These are phyloP conservation scores for Chaetura pelagica DNA, from an alignment of 2,113 vertebrate species.

Conservation along the genomic window DNA sequence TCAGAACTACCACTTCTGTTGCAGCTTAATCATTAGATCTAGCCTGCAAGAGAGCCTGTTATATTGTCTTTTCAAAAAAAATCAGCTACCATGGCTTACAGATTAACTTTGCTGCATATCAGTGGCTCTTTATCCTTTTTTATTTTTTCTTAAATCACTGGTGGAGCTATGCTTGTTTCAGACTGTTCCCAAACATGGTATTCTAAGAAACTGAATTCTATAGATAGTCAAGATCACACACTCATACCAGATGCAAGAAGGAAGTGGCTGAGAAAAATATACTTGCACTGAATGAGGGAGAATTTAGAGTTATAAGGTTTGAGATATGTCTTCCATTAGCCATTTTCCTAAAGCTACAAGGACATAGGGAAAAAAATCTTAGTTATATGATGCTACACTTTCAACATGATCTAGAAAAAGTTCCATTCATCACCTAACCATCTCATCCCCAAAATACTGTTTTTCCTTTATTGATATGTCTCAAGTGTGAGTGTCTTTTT, in stretches of 20 bases:
- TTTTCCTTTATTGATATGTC: neutral
- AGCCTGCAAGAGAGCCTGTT: neutral
- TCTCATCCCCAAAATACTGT: neutral
- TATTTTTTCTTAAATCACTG: neutral
- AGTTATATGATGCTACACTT: neutral
- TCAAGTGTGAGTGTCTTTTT: neutral
- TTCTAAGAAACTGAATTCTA: neutral
- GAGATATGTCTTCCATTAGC: neutral
- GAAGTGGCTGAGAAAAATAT: conserved; percentile 14
- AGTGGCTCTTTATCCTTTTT: neutral
- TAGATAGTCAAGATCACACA: neutral
- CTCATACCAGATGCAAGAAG: neutral
- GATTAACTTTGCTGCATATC: neutral
- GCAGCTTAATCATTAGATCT: neutral
- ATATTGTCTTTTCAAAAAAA: neutral
- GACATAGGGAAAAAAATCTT: neutral
- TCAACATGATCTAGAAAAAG: neutral
- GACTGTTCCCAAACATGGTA: neutral
- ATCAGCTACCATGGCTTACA: neutral
- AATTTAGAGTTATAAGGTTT: neutral
- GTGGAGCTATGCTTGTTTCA: neutral
- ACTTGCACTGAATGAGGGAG: neutral
- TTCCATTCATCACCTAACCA: neutral
- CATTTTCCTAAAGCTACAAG: neutral
- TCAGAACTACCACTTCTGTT: conserved; percentile 39